A percentile compares a stretch with the other conserved stretches of the same genome.
Evolutionary conservation across 2,888 invertebrate genomes (phyloP).

Genomic region (Tetramorium bicarinatum): DNA sequence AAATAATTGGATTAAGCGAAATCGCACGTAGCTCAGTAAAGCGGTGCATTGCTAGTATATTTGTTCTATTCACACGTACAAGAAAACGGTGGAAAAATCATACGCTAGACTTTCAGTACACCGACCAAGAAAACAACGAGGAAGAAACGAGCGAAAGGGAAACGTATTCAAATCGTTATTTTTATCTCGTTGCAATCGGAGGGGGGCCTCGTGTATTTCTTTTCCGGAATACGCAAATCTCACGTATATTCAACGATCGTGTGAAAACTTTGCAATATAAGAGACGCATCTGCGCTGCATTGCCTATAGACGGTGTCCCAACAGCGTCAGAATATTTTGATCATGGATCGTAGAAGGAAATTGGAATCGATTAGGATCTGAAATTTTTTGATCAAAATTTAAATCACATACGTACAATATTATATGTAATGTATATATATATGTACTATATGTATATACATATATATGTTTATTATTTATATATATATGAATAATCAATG

Average conservation of each 20-base stretch:
- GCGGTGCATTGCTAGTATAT: background rate
- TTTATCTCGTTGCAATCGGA: conserved; percentile 37
- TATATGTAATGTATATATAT: too few species aligned
- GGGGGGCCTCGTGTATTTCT: conserved; percentile 10
- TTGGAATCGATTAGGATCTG: background rate
- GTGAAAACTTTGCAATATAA: conserved; percentile 29
- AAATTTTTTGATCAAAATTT: background rate
- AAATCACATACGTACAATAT: background rate
- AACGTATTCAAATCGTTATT: conserved; percentile 55
- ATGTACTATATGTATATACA: background rate
- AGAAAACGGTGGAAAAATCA: conserved; percentile 30
- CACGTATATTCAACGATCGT: conserved; percentile 10
- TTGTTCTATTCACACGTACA: conserved; percentile 9
- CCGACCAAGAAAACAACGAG: background rate
- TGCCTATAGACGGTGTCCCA: background rate
- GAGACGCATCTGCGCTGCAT: conserved; percentile 20
- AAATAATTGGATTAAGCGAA: background rate
- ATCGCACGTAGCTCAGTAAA: background rate
- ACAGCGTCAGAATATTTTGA: background rate
- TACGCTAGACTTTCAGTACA: background rate
- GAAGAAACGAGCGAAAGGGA: conserved; percentile 10
- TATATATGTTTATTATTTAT: too few species aligned
- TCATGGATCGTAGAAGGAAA: background rate
- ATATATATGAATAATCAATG: background rate
- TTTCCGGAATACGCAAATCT: conserved; percentile 19